Evolutionary conservation across 2,797 vertebrate species (phyloP).

Genomic region (Catostomus latipinnis): DNA sequence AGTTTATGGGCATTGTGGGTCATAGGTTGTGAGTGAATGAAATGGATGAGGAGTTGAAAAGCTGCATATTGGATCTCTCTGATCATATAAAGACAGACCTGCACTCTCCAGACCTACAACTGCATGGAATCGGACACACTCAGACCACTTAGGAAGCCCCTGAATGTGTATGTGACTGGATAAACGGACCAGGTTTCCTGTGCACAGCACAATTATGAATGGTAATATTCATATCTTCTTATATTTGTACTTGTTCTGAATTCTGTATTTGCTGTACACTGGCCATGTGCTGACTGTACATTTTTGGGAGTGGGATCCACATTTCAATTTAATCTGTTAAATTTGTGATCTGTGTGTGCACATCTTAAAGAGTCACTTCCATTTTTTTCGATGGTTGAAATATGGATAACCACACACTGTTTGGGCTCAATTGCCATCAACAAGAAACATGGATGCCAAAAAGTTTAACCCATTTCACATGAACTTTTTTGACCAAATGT

Average conservation of each 20-base stretch:
- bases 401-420: too few relatives aligned
- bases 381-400: too few relatives aligned
- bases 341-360: too few relatives aligned
- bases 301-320: too few relatives aligned
- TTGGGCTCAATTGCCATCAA: too few relatives aligned
- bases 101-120: neutral
- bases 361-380: too few relatives aligned
- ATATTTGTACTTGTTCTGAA: neutral
- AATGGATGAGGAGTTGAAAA: slow-evolving; percentile 27
- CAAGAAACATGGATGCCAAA: too few relatives aligned
- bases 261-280: too few relatives aligned
- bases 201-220: slow-evolving; percentile 42
- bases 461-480: too few relatives aligned
- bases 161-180: neutral
- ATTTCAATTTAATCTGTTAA: too few relatives aligned
- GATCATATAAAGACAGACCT: slow-evolving; percentile 56
- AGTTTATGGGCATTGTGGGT: slow-evolving; percentile 19
- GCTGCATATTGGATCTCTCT: slow-evolving; percentile 35
- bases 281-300: too few relatives aligned
- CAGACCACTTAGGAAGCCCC: neutral
- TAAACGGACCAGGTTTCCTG: slow-evolving; percentile 48
- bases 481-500: too few relatives aligned
- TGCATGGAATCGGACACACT: neutral
- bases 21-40: slow-evolving; percentile 38
- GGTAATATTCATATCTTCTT: slow-evolving; percentile 41